Percentiles rank a stretch among this genome's conserved stretches.
These are phyloP conservation scores for Eueremaeus valkanovi DNA, from an alignment of 2,888 invertebrate genomes.

Conservation along the genomic window DNA sequence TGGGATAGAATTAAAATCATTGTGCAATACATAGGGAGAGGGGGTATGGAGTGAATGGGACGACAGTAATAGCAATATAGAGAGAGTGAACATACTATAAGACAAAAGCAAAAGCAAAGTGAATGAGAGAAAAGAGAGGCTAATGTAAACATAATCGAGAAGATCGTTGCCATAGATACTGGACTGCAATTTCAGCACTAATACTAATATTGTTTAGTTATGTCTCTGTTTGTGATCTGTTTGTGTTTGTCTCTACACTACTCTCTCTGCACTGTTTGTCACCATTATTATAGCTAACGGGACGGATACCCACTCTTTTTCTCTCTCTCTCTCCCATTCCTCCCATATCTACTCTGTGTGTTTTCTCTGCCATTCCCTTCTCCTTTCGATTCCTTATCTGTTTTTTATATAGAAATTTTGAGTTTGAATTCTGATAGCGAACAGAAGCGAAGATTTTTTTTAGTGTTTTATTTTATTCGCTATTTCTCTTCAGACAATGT, in stretches of 20 bases:
- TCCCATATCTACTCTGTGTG: not conserved
- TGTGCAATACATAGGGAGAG: not conserved
- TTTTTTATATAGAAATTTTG: too few species aligned
- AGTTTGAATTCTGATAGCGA: not conserved
- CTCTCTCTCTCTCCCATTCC: not conserved
- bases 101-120: not conserved
- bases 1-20: not conserved
- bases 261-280: too few species aligned
- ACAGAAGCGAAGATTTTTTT: not conserved
- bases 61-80: too few species aligned
- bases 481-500: not conserved
- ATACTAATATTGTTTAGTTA: constrained; percentile 16
- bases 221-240: constrained; percentile 4
- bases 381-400: not conserved
- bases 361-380: not conserved
- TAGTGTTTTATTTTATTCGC: not conserved
- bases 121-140: not conserved
- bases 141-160: constrained; percentile 11
- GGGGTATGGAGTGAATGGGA: not conserved
- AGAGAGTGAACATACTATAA: too few species aligned
- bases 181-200: constrained; percentile 22
- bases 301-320: not conserved
- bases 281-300: constrained; percentile 15
- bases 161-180: not conserved
- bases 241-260: too few species aligned